These are phyloP conservation scores for Drosophila silvestris DNA, from an alignment of 2,888 invertebrate genomes.

Conservation along the genomic window DNA sequence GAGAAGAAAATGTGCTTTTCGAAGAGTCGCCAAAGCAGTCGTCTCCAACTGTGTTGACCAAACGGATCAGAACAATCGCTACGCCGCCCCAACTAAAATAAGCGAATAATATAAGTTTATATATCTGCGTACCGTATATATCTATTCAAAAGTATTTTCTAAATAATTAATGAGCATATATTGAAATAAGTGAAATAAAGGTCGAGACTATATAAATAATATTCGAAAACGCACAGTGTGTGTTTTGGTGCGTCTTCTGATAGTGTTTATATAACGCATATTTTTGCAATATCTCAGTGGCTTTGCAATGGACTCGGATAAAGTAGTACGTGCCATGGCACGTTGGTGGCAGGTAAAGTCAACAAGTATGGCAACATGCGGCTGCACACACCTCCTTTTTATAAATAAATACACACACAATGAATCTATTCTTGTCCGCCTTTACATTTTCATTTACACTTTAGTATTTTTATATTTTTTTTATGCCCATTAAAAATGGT, in stretches of 20 bases:
- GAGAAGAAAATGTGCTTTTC: conserved; percentile 64
- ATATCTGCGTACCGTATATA: conserved; percentile 17
- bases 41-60: conserved; percentile 55
- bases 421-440: neutral
- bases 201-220: conserved; percentile 22
- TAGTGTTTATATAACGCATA: conserved; percentile 72
- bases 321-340: conserved; percentile 85
- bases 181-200: conserved; percentile 47
- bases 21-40: conserved; percentile 65
- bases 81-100: conserved; percentile 43
- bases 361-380: conserved; percentile 9
- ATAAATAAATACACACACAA: conserved; percentile 18
- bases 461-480: neutral
- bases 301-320: conserved; percentile 83
- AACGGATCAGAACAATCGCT: conserved; percentile 55
- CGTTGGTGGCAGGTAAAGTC: conserved; percentile 85
- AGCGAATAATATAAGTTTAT: conserved; percentile 47
- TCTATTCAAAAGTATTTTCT: conserved; percentile 14
- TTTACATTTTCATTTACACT: conserved; percentile 3
- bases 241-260: conserved; percentile 38
- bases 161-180: conserved; percentile 47
- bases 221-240: conserved; percentile 28
- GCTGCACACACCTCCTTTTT: conserved; percentile 49
- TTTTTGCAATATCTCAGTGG: conserved; percentile 16
- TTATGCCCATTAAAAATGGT: neutral